Base-by-base conservation (phyloP, 2,888 invertebrate genomes). In the Oithona nana region DNA sequence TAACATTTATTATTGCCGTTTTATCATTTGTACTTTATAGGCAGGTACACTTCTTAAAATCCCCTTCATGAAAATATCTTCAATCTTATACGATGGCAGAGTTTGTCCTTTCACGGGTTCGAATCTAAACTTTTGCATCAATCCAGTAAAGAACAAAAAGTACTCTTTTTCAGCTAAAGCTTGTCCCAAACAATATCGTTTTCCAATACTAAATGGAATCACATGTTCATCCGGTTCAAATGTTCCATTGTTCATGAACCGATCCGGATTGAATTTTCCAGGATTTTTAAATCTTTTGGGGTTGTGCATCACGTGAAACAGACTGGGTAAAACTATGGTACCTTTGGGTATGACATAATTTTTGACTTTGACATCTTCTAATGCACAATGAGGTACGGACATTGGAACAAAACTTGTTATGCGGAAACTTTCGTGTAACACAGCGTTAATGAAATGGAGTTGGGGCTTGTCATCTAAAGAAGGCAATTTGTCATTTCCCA, bases 301-400 rank as follows among this genome's bases (percentile, higher is more conserved):
- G 39, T 65, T 54, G 26, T 50, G 57, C 28, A 63, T 63, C 6
- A 62, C 57, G 16, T 58, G 54, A 24, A 61, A n/a, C n/a, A 65
- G 60, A 22, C 54, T 61, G 8, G 59, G 51, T 13, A 60, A 57
- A 20, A 65, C 54, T 26, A 57, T 57, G 6, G 61, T 49, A 31
- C 65, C 65, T 22, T 64, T 64, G 11, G 28, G 52, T 2, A 65
- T 16, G 52, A 28, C 28, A 50, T 56, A 61, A 20, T 60, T 64
- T 29, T 52, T 54, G 8, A 64, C 50, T 3, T 28, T 39, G 16
- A 61, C n/a, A 55, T 65, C 61, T 20, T 28, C 30, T 22, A 56
- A 16, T 16, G 48, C 65, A 4, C 31, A 50, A 24, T 64, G 65
- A 24, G 64, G 65, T 22, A 61, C 30, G 8, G 48, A 54, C 22